Base-by-base conservation (phyloP, 2,888 invertebrate genomes). In the Ormyrus pomaceus region DNA sequence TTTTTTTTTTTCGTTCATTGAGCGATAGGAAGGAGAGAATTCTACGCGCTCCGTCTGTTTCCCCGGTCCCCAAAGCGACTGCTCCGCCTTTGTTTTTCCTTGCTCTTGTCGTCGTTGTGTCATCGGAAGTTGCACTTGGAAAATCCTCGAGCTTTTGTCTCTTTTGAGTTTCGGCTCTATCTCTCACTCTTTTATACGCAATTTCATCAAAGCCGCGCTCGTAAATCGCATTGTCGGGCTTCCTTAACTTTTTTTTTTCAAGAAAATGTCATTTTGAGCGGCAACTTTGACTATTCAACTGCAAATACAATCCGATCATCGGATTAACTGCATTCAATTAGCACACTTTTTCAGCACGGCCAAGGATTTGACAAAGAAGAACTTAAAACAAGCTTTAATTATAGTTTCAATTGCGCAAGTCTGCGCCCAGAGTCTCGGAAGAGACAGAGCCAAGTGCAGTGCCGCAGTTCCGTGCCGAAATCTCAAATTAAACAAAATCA, bases 91-190 rank as follows among this genome's bases (percentile, higher is more conserved):
- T 79, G 73, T 68, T 73, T 73, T 75, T 71, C 51, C 19, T 34
- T 7, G n/a, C 50, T 13, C 51, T 66, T 11, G 45, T 55, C 58
- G 64, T 58, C 34, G 48, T 66, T 66, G 46, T 61, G 53, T 72
- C 74, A 66, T 58, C 74, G 69, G 64, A 74, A 62, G 58, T 64
- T 64, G 45, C 62, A 74, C 69, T 79, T 56, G 45, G 51, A 71
- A 13, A 70, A 58, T 75, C 61, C 48, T 69, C 19, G 50, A 34
- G n/a, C 56, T 73, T 80, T 80, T 76, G 71, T 71, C 75, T 61
- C 75, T 71, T 80, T 76, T 66, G 61, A 71, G 66, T 65, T 66
- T 79, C 48, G 69, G 59, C 48, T 34, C 65, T 10, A 5, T 8
- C 34, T 9, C 46, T 50, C 46, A 45, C 13, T 75, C n/a, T 51